phyloP scores from a whole-genome alignment of 2,888 invertebrate genomes.

The Cephus sareptanus region DNA sequence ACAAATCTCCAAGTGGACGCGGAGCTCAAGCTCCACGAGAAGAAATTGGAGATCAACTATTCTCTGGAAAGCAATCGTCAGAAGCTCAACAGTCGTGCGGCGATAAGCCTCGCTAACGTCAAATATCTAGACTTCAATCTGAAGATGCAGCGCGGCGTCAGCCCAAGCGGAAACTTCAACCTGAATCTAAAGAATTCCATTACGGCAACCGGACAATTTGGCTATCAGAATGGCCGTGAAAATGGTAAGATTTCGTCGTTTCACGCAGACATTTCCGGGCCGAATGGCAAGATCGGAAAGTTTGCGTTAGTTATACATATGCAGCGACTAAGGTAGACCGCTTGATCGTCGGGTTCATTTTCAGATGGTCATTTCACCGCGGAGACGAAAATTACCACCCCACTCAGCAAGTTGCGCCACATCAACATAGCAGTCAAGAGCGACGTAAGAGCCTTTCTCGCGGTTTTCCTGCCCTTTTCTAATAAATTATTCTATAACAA shows the following conservation, averaged over 20 bases:
- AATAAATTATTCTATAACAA: no score
- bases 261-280: constrained; percentile 70
- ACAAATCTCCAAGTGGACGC: constrained; percentile 69
- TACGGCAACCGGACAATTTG: constrained; percentile 73
- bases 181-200: constrained; percentile 73
- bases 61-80: constrained; percentile 66
- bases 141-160: constrained; percentile 66
- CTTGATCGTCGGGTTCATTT: no score
- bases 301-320: no score
- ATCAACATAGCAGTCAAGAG: no score
- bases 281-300: constrained; percentile 59
- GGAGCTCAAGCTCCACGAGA: constrained; percentile 70
- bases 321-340: no score
- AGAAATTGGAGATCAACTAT: constrained; percentile 69
- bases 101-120: constrained; percentile 67
- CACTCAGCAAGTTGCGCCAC: no score
- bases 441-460: no score
- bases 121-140: constrained; percentile 71
- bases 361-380: no score
- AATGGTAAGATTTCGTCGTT: constrained; percentile 68
- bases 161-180: constrained; percentile 69
- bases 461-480: no score
- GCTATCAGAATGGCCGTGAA: constrained; percentile 74
- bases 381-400: no score
- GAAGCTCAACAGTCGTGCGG: constrained; percentile 69